These are phyloP conservation scores for Zaprionus lineosus DNA, from an alignment of 2,888 invertebrate genomes.

Conservation along the genomic window DNA sequence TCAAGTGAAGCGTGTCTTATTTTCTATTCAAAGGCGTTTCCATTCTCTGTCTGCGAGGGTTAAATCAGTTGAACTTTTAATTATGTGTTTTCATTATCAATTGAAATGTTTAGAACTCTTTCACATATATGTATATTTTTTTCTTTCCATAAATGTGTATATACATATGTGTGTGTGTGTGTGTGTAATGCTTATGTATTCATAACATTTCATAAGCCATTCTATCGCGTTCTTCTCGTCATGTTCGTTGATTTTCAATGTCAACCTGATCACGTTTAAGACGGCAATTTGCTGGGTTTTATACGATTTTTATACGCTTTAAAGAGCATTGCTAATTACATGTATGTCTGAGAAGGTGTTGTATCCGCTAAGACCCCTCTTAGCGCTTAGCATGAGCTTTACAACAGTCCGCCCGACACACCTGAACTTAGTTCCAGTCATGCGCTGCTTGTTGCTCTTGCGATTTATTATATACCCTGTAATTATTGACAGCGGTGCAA, in stretches of 20 bases:
- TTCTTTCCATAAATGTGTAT: not conserved
- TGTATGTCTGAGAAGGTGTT: slow-evolving; percentile 16
- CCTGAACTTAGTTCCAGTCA: no score
- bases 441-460: no score
- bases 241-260: slow-evolving; percentile 59
- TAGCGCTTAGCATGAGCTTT: slow-evolving; percentile 54
- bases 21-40: slow-evolving; percentile 51
- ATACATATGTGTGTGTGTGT: not conserved
- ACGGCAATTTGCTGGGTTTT: slow-evolving; percentile 65
- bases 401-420: slow-evolving; percentile 55
- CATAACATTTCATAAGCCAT: slow-evolving; percentile 38
- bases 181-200: not conserved
- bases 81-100: slow-evolving; percentile 70
- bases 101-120: slow-evolving; percentile 58
- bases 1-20: slow-evolving; percentile 30
- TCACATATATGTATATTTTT: no score
- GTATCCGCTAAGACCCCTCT: not conserved
- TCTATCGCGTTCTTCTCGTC: slow-evolving; percentile 29
- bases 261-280: slow-evolving; percentile 68
- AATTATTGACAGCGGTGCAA: no score
- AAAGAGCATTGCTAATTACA: slow-evolving; percentile 67
- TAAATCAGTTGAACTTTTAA: slow-evolving; percentile 71
- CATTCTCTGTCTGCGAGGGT: slow-evolving; percentile 51
- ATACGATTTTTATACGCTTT: slow-evolving; percentile 56
- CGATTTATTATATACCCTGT: no score